Evolutionary conservation across 2,888 invertebrate genomes (phyloP).

Genomic region (Eremobia ochroleuca): DNA sequence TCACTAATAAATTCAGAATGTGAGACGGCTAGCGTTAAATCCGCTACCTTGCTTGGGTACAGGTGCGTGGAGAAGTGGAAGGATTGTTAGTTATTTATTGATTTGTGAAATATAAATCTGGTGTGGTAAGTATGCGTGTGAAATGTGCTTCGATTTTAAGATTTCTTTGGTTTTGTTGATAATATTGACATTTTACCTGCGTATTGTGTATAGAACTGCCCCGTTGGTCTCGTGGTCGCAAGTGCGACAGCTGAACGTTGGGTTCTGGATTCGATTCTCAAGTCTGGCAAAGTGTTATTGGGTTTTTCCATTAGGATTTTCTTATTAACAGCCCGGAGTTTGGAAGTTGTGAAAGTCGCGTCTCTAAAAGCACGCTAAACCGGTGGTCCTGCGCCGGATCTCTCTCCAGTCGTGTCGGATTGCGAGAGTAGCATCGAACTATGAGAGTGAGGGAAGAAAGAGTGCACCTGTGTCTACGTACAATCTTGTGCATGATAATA

Average conservation of each 20-base stretch:
- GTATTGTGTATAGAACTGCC: too few relatives aligned
- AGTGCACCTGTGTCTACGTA: background rate
- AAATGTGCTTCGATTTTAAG: background rate
- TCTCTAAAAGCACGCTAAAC: too few relatives aligned
- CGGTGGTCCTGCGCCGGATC: too few relatives aligned
- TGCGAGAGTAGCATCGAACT: background rate
- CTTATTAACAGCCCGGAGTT: too few relatives aligned
- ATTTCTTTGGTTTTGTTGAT: background rate
- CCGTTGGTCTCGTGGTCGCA: too few relatives aligned
- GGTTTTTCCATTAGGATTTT: too few relatives aligned
- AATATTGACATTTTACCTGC: background rate
- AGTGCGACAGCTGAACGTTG: too few relatives aligned
- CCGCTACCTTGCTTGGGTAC: slow-evolving; percentile 67
- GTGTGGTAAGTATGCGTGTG: background rate
- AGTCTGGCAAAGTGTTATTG: too few relatives aligned
- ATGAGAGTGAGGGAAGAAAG: background rate
- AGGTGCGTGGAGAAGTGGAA: slow-evolving; percentile 45
- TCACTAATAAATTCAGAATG: slow-evolving; percentile 72
- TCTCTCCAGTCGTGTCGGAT: too few relatives aligned
- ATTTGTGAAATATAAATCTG: slow-evolving; percentile 9
- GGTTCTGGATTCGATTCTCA: too few relatives aligned
- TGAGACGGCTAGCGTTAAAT: slow-evolving; percentile 67
- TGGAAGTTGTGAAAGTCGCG: too few relatives aligned
- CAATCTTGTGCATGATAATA: too few relatives aligned
- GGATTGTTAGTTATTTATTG: slow-evolving; percentile 20